A percentile compares a stretch with the other conserved stretches of the same genome.
phyloP scores from a whole-genome alignment of 2,888 invertebrate genomes.

The Melinopterus prodromus region DNA sequence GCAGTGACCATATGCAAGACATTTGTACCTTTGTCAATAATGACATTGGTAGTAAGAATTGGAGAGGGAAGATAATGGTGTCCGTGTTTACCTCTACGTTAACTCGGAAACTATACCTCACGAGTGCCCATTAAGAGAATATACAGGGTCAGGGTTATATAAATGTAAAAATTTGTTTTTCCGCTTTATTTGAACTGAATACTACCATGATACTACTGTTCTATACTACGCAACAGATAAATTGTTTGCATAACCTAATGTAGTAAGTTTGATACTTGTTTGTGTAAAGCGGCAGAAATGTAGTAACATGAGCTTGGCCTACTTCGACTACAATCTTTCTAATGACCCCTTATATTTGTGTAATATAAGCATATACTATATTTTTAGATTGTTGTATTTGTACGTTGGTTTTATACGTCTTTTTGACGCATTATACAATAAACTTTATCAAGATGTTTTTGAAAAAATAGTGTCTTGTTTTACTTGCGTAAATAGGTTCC shows the following conservation, averaged over 20 bases:
- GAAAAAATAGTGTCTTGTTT: too few relatives aligned
- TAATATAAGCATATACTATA: neutral
- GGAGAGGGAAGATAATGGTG: neutral
- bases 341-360: neutral
- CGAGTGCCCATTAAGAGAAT: neutral
- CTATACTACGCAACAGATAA: too few relatives aligned
- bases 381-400: neutral
- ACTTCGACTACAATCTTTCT: neutral
- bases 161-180: too few relatives aligned
- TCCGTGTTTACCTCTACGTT: neutral
- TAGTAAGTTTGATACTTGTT: too few relatives aligned
- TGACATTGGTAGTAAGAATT: neutral
- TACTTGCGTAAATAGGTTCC: too few relatives aligned
- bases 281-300: too few relatives aligned
- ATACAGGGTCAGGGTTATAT: too few relatives aligned
- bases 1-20: conserved; percentile 51
- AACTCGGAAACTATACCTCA: conserved; percentile 11
- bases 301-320: too few relatives aligned
- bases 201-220: too few relatives aligned
- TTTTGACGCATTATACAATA: neutral
- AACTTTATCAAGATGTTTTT: neutral
- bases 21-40: conserved; percentile 43
- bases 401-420: neutral
- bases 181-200: too few relatives aligned
- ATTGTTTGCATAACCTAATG: too few relatives aligned